These are phyloP conservation scores for Abrostola tripartita DNA, from an alignment of 2,888 invertebrate genomes.

Conservation along the genomic window DNA sequence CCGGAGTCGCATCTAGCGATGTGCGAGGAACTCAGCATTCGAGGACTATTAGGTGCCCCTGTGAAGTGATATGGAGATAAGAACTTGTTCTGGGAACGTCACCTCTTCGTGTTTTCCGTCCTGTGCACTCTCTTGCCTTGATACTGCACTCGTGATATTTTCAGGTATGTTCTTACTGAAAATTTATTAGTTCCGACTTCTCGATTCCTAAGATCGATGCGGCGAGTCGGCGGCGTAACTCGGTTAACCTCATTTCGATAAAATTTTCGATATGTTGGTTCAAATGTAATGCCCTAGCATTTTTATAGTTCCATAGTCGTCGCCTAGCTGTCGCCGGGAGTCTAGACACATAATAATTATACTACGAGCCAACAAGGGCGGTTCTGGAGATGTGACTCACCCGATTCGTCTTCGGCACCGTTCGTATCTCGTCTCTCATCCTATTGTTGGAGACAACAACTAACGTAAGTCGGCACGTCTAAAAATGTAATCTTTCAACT, in stretches of 20 bases:
- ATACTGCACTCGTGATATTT: slow-evolving; percentile 72
- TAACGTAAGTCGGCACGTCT: slow-evolving; percentile 41
- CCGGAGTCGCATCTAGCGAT: slow-evolving; percentile 79
- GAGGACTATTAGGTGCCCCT: slow-evolving; percentile 80
- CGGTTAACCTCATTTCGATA: slow-evolving; percentile 56
- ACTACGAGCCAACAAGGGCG: slow-evolving; percentile 81
- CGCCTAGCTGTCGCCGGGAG: slow-evolving; percentile 82
- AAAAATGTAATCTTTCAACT: not conserved
- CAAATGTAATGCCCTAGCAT: slow-evolving; percentile 67
- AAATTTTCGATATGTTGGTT: slow-evolving; percentile 41
- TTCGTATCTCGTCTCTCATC: slow-evolving; percentile 75
- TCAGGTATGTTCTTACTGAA: slow-evolving; percentile 73
- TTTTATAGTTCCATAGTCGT: slow-evolving; percentile 75
- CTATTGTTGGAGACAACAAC: slow-evolving; percentile 66
- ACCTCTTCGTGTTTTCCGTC: slow-evolving; percentile 84
- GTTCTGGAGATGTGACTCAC: slow-evolving; percentile 82
- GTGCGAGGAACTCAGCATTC: slow-evolving; percentile 74
- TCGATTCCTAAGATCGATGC: slow-evolving; percentile 40
- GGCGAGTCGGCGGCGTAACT: slow-evolving; percentile 38
- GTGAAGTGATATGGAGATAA: slow-evolving; percentile 87
- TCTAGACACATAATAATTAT: slow-evolving; percentile 86
- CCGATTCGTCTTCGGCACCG: slow-evolving; percentile 79
- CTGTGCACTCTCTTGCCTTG: slow-evolving; percentile 79
- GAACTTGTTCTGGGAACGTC: slow-evolving; percentile 76
- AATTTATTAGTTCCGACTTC: slow-evolving; percentile 16